Percentiles rank a stretch among this genome's conserved stretches.
Evolutionary conservation across 2,113 vertebrate genomes (phyloP).

Genomic region (Actinemys pallida): DNA sequence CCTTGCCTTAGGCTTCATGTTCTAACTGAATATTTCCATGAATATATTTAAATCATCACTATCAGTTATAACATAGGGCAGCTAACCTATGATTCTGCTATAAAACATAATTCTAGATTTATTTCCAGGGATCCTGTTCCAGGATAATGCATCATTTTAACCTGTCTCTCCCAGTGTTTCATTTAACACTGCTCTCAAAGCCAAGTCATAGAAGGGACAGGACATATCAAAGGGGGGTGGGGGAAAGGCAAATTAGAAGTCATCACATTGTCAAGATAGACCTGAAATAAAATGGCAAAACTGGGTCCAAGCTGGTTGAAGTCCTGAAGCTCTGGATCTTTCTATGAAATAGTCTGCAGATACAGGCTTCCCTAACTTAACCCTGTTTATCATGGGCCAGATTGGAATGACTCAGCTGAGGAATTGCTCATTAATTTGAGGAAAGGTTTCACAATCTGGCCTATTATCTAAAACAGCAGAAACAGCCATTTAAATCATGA

Average conservation of each 20-base stretch:
- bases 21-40: neutral
- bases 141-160: neutral
- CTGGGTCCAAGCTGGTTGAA: neutral
- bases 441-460: fast-evolving
- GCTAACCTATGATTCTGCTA: neutral
- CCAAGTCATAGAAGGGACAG: neutral
- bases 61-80: neutral
- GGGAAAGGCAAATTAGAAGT: neutral
- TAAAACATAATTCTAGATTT: neutral
- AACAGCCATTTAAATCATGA: neutral
- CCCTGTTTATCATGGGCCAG: neutral
- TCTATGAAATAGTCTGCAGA: too few species aligned
- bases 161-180: neutral
- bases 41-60: neutral
- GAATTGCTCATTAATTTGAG: neutral
- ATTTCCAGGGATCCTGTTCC: conserved; percentile 29
- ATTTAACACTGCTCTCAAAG: neutral
- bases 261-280: neutral
- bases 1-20: conserved; percentile 32
- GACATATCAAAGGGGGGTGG: neutral
- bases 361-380: neutral
- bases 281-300: neutral
- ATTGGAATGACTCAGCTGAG: neutral
- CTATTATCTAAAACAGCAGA: neutral
- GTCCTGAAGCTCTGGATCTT: neutral